Conservation (phyloP, 2,113 vertebrate species). For the Jaculus jaculus region DNA sequence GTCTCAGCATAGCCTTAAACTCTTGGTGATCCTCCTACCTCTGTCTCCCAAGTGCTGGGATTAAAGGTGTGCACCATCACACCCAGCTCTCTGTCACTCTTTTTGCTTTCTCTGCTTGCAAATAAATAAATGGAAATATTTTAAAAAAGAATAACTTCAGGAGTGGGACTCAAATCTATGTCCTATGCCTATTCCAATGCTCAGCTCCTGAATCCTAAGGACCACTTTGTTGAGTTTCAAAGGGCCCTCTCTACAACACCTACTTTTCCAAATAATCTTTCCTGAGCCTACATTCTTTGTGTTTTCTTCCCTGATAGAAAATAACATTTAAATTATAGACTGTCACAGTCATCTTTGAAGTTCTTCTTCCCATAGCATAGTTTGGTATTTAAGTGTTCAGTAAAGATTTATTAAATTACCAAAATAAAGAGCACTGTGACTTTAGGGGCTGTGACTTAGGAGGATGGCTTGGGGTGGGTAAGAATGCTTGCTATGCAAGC, state of each 20-base stretch:
- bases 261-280: neutral
- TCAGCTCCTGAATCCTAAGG: neutral
- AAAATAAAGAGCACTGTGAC: neutral
- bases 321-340: conserved; percentile 16
- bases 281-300: neutral
- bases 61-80: too few relatives aligned
- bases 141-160: neutral
- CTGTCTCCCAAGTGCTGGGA: too few relatives aligned
- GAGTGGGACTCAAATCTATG: neutral
- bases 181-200: neutral
- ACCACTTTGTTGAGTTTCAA: neutral
- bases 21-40: too few relatives aligned
- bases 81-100: too few relatives aligned
- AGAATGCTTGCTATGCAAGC: too few relatives aligned
- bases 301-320: neutral
- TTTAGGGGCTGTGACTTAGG: too few relatives aligned
- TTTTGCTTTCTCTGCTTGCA: too few relatives aligned
- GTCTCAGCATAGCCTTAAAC: too few relatives aligned
- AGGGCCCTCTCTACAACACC: neutral
- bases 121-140: too few relatives aligned
- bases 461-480: too few relatives aligned
- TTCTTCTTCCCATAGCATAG: neutral
- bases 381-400: neutral
- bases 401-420: conserved; percentile 20
- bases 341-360: neutral